These are phyloP conservation scores for Astyanax mexicanus DNA, from an alignment of 2,797 vertebrate species.

Conservation along the genomic window DNA sequence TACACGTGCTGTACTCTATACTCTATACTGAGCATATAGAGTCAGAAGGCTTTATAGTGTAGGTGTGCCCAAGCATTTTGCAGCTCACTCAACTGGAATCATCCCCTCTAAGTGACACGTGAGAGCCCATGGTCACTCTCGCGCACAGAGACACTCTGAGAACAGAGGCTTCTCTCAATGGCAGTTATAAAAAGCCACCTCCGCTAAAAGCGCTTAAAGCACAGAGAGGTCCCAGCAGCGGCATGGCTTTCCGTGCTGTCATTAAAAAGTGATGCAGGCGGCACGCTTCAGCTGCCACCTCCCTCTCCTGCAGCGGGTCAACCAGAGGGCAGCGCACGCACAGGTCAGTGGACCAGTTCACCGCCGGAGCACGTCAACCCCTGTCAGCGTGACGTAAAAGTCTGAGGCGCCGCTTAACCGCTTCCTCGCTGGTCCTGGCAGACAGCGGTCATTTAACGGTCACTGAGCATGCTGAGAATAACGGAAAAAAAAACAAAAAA, in stretches of 20 bases:
- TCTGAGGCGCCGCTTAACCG: constrained; percentile 54
- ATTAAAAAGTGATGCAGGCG: constrained; percentile 64
- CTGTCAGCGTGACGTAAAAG: constrained; percentile 6
- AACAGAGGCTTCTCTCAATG: constrained; percentile 29
- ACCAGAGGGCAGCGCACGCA: constrained; percentile 42
- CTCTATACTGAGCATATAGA: too few species aligned
- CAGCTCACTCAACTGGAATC: constrained; percentile 28
- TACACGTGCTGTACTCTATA: neutral
- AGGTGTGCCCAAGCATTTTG: constrained; percentile 7
- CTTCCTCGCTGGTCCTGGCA: constrained; percentile 50
- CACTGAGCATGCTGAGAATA: constrained; percentile 48
- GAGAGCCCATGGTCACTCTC: constrained; percentile 38
- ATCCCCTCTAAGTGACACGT: constrained; percentile 21
- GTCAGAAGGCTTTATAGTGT: neutral
- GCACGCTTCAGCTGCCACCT: constrained; percentile 60
- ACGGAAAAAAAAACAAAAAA: too few species aligned
- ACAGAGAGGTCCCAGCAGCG: constrained; percentile 41
- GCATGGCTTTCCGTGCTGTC: constrained; percentile 42
- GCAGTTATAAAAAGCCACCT: constrained; percentile 42
- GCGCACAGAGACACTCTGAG: constrained; percentile 28
- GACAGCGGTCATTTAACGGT: constrained; percentile 72
- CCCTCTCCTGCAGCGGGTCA: constrained; percentile 60
- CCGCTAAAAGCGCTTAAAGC: constrained; percentile 39
- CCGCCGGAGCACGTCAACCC: constrained; percentile 32
- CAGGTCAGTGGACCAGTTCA: constrained; percentile 59